Conservation (phyloP, 2,113 vertebrate genomes). For the Dryoscopus gambensis region DNA sequence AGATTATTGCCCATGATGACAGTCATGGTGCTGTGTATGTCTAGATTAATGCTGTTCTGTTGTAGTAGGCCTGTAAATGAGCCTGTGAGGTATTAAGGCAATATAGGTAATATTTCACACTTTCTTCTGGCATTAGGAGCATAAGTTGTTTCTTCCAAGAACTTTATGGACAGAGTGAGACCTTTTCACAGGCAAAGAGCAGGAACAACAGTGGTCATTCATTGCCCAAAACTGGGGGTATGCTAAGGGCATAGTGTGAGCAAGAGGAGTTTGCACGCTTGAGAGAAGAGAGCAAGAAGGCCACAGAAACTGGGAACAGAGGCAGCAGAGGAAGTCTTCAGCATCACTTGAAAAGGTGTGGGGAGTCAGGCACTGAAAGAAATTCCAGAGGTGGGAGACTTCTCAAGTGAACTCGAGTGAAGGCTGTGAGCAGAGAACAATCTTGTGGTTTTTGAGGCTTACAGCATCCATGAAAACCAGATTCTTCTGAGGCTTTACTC, state of each 20-base stretch:
- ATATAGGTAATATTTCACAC: not conserved
- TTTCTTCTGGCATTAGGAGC: not conserved
- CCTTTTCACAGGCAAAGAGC: not conserved
- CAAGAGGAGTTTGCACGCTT: not conserved
- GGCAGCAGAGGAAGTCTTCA: not conserved
- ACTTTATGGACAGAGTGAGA: not conserved
- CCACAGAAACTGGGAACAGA: rapidly evolving
- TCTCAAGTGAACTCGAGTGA: not conserved
- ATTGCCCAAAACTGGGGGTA: not conserved
- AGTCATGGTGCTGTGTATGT: not conserved
- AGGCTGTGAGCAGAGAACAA: not conserved
- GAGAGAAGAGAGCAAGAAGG: not conserved
- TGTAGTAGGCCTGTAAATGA: not conserved
- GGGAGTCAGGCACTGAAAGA: not conserved
- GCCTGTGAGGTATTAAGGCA: not conserved
- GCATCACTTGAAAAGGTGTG: not conserved
- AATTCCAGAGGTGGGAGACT: not conserved
- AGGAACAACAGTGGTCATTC: not conserved
- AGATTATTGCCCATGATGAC: not conserved
- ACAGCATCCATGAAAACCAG: not conserved
- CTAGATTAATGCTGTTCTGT: not conserved
- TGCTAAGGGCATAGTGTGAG: not conserved
- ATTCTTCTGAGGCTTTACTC: not conserved
- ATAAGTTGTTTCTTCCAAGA: not conserved
- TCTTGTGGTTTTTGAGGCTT: not conserved